Evolutionary conservation across 23 tunicate genomes (phyloP).

Genomic region (Diplosoma virens): DNA sequence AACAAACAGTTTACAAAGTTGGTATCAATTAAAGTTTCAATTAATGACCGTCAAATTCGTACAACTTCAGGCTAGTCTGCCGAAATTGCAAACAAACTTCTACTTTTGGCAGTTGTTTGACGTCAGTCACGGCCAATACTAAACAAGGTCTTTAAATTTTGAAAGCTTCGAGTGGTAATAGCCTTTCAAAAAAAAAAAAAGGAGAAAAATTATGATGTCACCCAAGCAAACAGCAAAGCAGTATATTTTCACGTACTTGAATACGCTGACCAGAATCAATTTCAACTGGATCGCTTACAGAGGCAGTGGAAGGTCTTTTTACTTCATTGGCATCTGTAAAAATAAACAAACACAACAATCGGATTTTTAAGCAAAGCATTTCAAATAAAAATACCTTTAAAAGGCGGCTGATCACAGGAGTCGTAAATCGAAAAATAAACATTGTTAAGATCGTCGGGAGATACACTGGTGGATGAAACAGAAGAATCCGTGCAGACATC

Average conservation of each 20-base stretch:
- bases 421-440: slow-evolving; percentile 42
- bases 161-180: no score
- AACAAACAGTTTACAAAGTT: neutral
- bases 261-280: slow-evolving; percentile 53
- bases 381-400: neutral
- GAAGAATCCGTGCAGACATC: slow-evolving; percentile 33
- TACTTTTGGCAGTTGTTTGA: no score
- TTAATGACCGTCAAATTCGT: no score
- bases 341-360: neutral
- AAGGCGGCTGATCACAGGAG: neutral
- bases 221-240: no score
- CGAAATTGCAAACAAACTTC: no score
- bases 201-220: no score
- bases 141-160: no score
- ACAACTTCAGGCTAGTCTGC: no score
- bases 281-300: slow-evolving; percentile 77
- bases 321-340: slow-evolving; percentile 21
- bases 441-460: slow-evolving; percentile 25
- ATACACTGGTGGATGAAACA: slow-evolving; percentile 3
- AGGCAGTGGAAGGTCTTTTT: neutral
- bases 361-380: neutral
- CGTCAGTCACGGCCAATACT: no score
- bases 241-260: slow-evolving; percentile 69
- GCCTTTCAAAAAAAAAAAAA: no score
- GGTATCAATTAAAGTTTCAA: neutral